Conservation (phyloP, 2,888 invertebrate species). For the Lasioglossum morio region DNA sequence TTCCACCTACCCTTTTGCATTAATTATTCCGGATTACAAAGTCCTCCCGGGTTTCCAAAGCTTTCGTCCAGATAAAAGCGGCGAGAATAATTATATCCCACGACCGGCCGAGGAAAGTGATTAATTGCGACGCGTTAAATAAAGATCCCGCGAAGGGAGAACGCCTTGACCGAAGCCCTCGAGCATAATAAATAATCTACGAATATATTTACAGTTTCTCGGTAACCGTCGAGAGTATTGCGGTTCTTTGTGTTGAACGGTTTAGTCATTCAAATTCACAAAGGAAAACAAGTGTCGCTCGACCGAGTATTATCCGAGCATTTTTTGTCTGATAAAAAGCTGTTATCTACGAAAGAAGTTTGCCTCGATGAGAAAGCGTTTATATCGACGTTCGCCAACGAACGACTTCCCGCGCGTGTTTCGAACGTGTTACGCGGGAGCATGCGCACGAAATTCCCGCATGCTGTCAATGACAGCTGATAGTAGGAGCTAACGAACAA, state of each 20-base stretch:
- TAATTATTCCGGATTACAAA: constrained; percentile 53
- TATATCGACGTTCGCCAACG: background rate
- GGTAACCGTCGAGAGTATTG: background rate
- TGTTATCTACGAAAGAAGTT: background rate
- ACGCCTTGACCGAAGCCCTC: background rate
- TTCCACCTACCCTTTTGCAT: constrained; percentile 47
- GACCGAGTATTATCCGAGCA: background rate
- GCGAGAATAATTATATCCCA: constrained; percentile 41
- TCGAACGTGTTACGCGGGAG: constrained; percentile 1
- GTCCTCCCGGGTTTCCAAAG: constrained; percentile 26
- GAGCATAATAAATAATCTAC: constrained; percentile 33
- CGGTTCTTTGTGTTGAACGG: background rate
- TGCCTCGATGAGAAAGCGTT: background rate
- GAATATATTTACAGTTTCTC: constrained; percentile 5
- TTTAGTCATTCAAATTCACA: background rate
- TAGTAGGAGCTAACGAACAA: constrained; percentile 42
- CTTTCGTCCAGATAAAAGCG: constrained; percentile 36
- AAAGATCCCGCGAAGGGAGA: constrained; percentile 8
- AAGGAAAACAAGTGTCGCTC: background rate
- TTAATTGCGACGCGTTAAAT: constrained; percentile 48
- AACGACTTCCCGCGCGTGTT: background rate
- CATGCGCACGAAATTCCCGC: constrained; percentile 26
- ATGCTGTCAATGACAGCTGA: constrained; percentile 53
- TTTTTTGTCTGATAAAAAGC: background rate
- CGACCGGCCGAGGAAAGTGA: constrained; percentile 40